Evolutionary conservation across 2,113 vertebrate genomes (phyloP).

Genomic region (Choloepus hoffmanni): DNA sequence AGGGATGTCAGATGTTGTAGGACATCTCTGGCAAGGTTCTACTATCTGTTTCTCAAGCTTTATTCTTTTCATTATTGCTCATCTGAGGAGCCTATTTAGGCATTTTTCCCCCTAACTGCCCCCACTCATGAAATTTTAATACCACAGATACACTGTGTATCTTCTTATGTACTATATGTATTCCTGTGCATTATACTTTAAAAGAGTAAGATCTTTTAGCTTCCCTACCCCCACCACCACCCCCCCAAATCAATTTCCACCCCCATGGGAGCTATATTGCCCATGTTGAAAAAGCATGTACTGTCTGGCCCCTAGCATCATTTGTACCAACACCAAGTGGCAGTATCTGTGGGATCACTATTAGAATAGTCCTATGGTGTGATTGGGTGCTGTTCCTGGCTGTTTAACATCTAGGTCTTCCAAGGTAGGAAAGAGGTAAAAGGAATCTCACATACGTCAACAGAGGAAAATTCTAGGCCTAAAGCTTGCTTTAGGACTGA

Average conservation of each 20-base stretch:
- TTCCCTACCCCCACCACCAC: too few species aligned
- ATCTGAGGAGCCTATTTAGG: not conserved
- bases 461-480: not conserved
- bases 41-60: not conserved
- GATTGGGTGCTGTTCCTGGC: not conserved
- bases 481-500: not conserved
- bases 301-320: not conserved
- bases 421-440: fast-evolving
- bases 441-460: not conserved
- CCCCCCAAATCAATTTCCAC: not conserved
- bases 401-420: not conserved
- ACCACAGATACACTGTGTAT: too few species aligned
- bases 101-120: not conserved
- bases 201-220: not conserved
- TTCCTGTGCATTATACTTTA: not conserved
- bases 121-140: not conserved
- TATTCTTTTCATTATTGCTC: not conserved
- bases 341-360: not conserved
- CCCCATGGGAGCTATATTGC: not conserved
- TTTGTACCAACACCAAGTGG: not conserved
- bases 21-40: not conserved
- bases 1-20: not conserved
- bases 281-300: not conserved
- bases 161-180: not conserved
- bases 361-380: not conserved